phyloP scores from a whole-genome alignment of 2,113 vertebrate genomes.

The Dolichotis patagonum region DNA sequence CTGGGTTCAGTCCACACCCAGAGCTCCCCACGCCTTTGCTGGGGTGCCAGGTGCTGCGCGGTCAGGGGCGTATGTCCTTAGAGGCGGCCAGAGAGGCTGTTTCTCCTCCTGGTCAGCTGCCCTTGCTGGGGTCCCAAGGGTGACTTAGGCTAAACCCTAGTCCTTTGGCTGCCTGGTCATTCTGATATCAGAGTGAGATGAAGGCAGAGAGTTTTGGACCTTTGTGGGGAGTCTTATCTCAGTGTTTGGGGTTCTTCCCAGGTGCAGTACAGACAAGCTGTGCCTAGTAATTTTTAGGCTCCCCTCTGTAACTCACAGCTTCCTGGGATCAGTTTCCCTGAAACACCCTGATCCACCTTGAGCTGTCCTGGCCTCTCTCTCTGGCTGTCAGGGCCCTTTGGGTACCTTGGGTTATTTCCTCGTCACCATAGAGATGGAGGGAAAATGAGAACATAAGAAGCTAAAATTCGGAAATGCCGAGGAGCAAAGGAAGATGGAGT shows the following conservation, averaged over 20 bases:
- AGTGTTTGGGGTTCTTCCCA: not conserved
- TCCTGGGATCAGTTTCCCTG: not conserved
- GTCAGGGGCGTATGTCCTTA: fast-evolving
- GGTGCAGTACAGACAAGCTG: not conserved
- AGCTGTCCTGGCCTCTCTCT: not conserved
- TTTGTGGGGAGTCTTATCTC: not conserved
- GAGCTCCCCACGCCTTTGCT: not conserved
- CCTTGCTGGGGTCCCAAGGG: not conserved
- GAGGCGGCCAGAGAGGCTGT: too few species aligned
- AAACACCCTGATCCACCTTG: not conserved
- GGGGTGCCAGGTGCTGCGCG: not conserved
- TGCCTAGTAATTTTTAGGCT: not conserved
- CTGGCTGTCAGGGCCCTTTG: not conserved
- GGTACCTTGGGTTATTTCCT: not conserved
- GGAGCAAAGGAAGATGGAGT: not conserved
- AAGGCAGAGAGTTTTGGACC: not conserved
- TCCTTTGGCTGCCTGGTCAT: not conserved
- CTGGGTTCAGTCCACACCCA: not conserved
- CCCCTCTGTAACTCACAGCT: not conserved
- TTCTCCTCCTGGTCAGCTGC: not conserved
- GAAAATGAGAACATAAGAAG: not conserved
- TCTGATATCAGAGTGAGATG: not conserved
- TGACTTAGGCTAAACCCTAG: not conserved
- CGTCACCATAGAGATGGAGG: not conserved
- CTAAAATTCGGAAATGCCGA: not conserved